Base-by-base conservation (phyloP, 2,113 vertebrate genomes). In the Engystomops pustulosus region DNA sequence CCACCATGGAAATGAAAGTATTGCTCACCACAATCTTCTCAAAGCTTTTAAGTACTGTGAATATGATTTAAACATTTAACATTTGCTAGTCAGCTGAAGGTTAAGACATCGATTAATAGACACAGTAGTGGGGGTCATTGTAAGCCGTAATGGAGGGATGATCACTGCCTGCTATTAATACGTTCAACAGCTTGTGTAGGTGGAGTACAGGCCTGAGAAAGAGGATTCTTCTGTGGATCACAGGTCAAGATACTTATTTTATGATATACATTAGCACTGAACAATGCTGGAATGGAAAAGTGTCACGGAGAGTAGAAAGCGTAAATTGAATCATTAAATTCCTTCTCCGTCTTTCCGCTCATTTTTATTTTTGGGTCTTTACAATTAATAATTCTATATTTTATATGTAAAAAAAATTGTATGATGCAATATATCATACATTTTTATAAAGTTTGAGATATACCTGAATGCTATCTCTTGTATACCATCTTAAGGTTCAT, bases 61-160 rank as follows among this genome's bases (percentile, higher is more conserved):
- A 23, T 44, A 25, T 71, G 38, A 41, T 71, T 44, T 38, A 71
- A 71, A 71, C 34, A 71, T 71, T n/a, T 36, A 68, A 36, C 65
- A 68, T 68, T 25, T 71, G 36, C 36, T 44, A 71, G 68, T 20
- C 34, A 41, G 68, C 36, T 71, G 38, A 44, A 41, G 68, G 38
- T n/a, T 20, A 71, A 71, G 68, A 71, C 68, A 71, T 44, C 20
- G 38, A 71, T 71, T 44, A 44, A 12, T 23, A 41, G n/a, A 44
- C 9, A 44, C n/a, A 25, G n/a, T 71, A 71, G 38, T 20, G 15
- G 38, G 20, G 68, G 20, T 71, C 68, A 71, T 44, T 20, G 38
- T 44, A 71, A 44, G 44, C 34, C 38, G 23, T 71, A 71, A 44
- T n/a, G 38, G 20, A 71, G 10, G 38, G 44, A 41, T 71, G n/a